Conservation (phyloP, 2,113 vertebrate genomes). For the Brevimyrus niger region DNA sequence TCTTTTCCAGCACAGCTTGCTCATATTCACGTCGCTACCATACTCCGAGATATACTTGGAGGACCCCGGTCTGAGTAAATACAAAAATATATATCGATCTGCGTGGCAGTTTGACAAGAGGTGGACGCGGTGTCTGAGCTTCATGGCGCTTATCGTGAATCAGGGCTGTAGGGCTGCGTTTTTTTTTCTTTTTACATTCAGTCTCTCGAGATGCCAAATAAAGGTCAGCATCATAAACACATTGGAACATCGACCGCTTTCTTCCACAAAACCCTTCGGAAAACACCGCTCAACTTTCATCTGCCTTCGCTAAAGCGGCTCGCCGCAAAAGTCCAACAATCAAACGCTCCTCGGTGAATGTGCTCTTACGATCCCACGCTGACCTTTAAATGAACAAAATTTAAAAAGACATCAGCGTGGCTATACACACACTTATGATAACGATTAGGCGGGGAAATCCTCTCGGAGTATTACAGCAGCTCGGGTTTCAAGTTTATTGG, state of each 20-base stretch:
- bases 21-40: slow-evolving; percentile 31
- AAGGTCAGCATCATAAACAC: slow-evolving; percentile 17
- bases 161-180: slow-evolving; percentile 1
- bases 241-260: slow-evolving; percentile 5
- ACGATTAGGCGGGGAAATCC: neutral
- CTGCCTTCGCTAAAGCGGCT: slow-evolving; percentile 20
- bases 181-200: slow-evolving; percentile 11
- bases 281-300: neutral
- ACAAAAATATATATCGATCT: slow-evolving; percentile 24
- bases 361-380: slow-evolving; percentile 12
- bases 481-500: neutral
- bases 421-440: slow-evolving; percentile 15
- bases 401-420: slow-evolving; percentile 23
- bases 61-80: slow-evolving; percentile 27
- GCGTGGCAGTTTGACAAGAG: slow-evolving; percentile 12
- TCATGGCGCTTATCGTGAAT: slow-evolving; percentile 16
- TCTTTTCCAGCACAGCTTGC: slow-evolving; percentile 28
- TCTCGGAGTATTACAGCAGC: neutral
- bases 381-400: slow-evolving; percentile 38
- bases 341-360: slow-evolving; percentile 1
- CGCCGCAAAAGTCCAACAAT: slow-evolving; percentile 28
- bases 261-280: neutral
- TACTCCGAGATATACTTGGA: slow-evolving; percentile 31
- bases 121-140: slow-evolving; percentile 2
- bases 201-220: neutral